A percentile compares a stretch with the other conserved stretches of the same genome.
Conservation (phyloP, 2,888 invertebrate genomes). For the Drosophila affinis region DNA sequence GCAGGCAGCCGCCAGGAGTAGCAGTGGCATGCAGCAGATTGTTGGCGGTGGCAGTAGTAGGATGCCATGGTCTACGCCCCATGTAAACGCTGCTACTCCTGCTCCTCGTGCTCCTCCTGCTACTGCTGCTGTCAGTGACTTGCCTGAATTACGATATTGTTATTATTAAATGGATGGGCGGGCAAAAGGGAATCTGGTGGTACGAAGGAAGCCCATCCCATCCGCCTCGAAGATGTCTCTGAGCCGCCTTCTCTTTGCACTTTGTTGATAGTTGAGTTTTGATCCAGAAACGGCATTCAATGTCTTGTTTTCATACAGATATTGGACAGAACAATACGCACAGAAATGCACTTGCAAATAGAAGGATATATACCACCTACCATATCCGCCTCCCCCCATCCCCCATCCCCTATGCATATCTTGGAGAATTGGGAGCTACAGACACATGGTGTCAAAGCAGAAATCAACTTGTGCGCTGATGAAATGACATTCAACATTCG, state of each 20-base stretch:
- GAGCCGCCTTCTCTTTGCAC: slow-evolving; percentile 26
- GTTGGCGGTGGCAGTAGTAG: neutral
- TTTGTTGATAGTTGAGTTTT: slow-evolving; percentile 70
- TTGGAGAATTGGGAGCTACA: slow-evolving; percentile 32
- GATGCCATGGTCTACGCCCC: slow-evolving; percentile 37
- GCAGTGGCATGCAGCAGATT: slow-evolving; percentile 12
- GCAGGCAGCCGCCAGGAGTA: slow-evolving; percentile 14
- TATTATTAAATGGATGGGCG: slow-evolving; percentile 80
- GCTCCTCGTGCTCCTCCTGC: slow-evolving; percentile 37
- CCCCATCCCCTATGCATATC: neutral
- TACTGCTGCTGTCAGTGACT: slow-evolving; percentile 67
- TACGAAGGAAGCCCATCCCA: slow-evolving; percentile 6
- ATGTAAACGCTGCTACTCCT: slow-evolving; percentile 46
- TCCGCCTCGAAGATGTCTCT: slow-evolving; percentile 47
- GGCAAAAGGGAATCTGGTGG: slow-evolving; percentile 37
- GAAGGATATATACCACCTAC: neutral
- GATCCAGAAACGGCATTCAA: slow-evolving; percentile 71
- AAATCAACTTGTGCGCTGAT: slow-evolving; percentile 68
- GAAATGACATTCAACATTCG: slow-evolving; percentile 74
- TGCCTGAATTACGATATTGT: slow-evolving; percentile 81
- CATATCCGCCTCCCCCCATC: neutral
- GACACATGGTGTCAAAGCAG: slow-evolving; percentile 66
- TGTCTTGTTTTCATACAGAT: slow-evolving; percentile 62
- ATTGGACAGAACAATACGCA: slow-evolving; percentile 22
- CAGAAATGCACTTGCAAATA: neutral